Evolutionary conservation across 2,888 invertebrate species (phyloP), one percentile per base, ranked within the genome.

Genomic region (Ferrisia virgata): DNA sequence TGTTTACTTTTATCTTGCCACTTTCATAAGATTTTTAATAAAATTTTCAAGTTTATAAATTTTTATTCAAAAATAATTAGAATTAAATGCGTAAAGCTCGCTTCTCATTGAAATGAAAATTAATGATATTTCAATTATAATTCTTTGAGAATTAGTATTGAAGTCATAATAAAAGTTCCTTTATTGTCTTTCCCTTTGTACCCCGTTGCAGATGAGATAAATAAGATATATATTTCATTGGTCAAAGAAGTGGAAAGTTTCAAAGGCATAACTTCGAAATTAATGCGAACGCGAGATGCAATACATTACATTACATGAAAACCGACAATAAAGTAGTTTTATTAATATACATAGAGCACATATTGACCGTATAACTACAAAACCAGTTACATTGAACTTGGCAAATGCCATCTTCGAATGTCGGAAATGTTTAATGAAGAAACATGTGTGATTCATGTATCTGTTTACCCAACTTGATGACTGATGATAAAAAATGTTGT

Each of bases 381-480:
- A 76, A 76, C 72, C 72, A 76, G 72, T 76, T 76, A 76, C 72
- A 76, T 76, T 76, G 72, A 76, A 76, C 72, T 76, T 76, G 72
- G 72, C 72, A 36, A 76, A 76, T 36, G 36, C 72, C 72, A 76
- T 76, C 36, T 13, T 76, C n/a, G 28, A 18, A 76, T 76, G 72
- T 76, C 72, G 72, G 72, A 76, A 76, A 76, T 36, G 72, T 76
- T 76, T 76, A 76, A 76, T 76, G 36, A 76, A 36, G 33, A 36
- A 76, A 76, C 36, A 76, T 18, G 72, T 76, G 72, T 76, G 72
- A 76, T 76, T 76, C 72, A 76, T 36, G 36, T 36, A 76, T 76
- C 72, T 76, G 72, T 76, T 76, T 76, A 76, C 72, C 33, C 72
- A 36, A 76, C 18, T 36, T 76, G 72, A 76, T 76, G 72, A 36